phyloP scores from a whole-genome alignment of 2,797 vertebrate genomes.

The Hemitrygon akajei region DNA sequence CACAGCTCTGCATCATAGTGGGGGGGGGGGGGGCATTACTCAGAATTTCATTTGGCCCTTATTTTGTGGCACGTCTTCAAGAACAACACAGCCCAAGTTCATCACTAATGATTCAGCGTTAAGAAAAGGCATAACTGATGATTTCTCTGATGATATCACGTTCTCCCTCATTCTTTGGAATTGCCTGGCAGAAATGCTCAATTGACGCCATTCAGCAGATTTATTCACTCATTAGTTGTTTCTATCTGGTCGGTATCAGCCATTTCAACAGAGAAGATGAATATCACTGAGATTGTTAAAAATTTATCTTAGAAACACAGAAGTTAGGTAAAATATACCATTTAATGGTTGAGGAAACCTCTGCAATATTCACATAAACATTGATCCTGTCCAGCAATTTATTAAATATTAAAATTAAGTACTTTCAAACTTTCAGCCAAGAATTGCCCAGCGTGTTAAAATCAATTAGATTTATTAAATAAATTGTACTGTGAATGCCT shows the following conservation, averaged over 20 bases:
- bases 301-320: background rate
- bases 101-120: too few species aligned
- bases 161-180: background rate
- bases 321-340: background rate
- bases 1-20: too few species aligned
- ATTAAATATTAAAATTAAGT: slow-evolving; percentile 3
- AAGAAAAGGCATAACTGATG: too few species aligned
- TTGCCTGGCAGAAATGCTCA: background rate
- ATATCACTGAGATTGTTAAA: background rate
- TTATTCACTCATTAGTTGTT: too few species aligned
- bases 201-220: background rate
- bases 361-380: background rate
- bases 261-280: background rate
- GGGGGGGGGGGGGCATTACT: too few species aligned
- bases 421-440: background rate
- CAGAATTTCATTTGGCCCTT: too few species aligned
- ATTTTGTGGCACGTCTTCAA: too few species aligned
- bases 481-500: background rate
- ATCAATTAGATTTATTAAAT: slow-evolving; percentile 9
- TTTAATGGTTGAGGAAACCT: background rate
- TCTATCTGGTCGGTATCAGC: background rate
- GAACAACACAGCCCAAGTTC: too few species aligned
- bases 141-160: too few species aligned
- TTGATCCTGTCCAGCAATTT: background rate
- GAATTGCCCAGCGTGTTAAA: background rate